A percentile compares a stretch with the other conserved stretches of the same genome.
Conservation (phyloP, 2,113 vertebrate species). For the Alexandromys fortis region DNA sequence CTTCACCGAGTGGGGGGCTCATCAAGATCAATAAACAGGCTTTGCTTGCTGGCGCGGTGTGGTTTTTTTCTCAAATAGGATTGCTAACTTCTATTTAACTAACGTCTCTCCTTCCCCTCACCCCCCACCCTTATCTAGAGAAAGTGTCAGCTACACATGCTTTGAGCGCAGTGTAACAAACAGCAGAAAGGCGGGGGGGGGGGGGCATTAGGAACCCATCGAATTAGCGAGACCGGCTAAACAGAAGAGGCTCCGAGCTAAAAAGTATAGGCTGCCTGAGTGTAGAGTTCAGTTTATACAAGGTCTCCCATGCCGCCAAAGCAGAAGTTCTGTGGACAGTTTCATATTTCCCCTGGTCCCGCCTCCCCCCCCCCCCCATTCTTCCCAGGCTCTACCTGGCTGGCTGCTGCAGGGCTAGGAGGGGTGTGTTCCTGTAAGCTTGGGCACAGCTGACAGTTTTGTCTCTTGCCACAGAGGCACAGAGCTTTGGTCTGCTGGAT, state of each 20-base stretch:
- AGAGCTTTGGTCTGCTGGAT: conserved; percentile 86
- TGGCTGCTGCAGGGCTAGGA: too few species aligned
- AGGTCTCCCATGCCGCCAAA: rapidly evolving
- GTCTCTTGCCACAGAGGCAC: conserved; percentile 72
- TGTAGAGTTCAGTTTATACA: neutral
- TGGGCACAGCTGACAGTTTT: neutral
- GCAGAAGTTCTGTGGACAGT: neutral
- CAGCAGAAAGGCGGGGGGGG: too few species aligned
- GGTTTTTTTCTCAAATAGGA: neutral
- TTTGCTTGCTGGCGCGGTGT: neutral
- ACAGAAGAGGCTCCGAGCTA: neutral
- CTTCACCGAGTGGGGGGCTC: neutral
- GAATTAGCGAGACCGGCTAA: neutral
- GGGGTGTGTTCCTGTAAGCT: neutral
- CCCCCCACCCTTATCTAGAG: too few species aligned
- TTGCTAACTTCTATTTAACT: neutral
- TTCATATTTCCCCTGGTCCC: neutral
- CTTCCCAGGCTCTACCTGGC: neutral
- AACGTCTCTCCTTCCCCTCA: neutral
- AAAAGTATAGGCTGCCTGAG: neutral
- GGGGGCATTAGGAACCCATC: neutral
- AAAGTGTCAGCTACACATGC: neutral
- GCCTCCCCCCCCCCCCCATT: rapidly evolving
- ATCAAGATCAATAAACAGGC: neutral
- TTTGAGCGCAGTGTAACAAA: neutral